A percentile compares a stretch with the other conserved stretches of the same genome.
These are phyloP conservation scores for Neodiprion lecontei DNA, from an alignment of 1,140 invertebrate genomes.

Conservation along the genomic window DNA sequence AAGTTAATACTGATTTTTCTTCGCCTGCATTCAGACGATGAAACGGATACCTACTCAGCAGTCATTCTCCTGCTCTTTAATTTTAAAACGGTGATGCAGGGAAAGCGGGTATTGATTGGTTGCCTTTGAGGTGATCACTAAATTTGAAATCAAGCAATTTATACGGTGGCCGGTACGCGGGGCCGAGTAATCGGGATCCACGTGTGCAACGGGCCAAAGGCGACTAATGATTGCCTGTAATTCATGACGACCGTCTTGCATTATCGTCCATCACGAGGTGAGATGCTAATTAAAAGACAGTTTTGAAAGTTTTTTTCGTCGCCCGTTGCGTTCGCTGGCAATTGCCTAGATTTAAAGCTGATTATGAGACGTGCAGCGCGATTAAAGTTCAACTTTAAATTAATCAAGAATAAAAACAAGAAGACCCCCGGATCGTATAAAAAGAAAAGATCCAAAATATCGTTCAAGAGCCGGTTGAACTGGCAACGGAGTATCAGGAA, in stretches of 20 bases:
- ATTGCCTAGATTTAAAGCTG: too few species aligned
- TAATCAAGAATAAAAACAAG: not conserved
- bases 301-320: not conserved
- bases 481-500: not conserved
- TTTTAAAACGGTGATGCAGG: not conserved
- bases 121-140: not conserved
- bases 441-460: not conserved
- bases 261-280: not conserved
- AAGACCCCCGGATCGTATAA: not conserved
- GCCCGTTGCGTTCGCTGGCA: not conserved
- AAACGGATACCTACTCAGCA: too few species aligned
- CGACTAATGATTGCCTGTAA: not conserved
- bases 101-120: not conserved
- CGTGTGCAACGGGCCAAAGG: not conserved
- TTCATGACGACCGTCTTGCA: not conserved
- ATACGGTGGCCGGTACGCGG: not conserved
- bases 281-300: not conserved
- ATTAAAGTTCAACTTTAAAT: not conserved
- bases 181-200: not conserved
- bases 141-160: constrained; percentile 3
- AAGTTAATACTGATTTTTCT: too few species aligned
- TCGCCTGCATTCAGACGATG: too few species aligned
- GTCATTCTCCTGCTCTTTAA: not conserved
- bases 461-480: not conserved
- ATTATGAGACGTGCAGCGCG: not conserved